Evolutionary conservation across 1,140 invertebrate species (phyloP).

Genomic region (Drosophila jambulina): DNA sequence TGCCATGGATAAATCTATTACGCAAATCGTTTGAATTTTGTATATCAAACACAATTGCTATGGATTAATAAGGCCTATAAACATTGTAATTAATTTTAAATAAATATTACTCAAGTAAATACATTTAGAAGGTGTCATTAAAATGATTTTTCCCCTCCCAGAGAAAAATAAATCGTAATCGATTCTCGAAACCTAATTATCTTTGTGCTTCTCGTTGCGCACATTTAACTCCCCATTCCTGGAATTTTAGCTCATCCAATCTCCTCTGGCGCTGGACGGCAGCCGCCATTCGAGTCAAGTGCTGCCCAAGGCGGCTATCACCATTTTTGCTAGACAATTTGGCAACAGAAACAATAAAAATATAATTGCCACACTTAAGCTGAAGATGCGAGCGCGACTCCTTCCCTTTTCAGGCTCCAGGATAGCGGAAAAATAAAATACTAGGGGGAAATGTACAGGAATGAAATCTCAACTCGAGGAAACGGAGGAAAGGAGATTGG

Average conservation of each 20-base stretch:
- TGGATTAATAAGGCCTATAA: background rate
- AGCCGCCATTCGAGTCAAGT: slow-evolving; percentile 49
- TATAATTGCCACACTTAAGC: slow-evolving; percentile 69
- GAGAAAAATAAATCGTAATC: slow-evolving; percentile 31
- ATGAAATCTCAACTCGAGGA: slow-evolving; percentile 23
- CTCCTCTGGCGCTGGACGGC: background rate
- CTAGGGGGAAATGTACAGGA: background rate
- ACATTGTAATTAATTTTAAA: background rate
- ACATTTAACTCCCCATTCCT: background rate
- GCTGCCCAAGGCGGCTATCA: slow-evolving; percentile 61
- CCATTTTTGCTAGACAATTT: slow-evolving; percentile 77
- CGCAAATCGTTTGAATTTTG: background rate
- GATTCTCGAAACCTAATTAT: slow-evolving; percentile 52
- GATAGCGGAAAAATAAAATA: slow-evolving; percentile 18
- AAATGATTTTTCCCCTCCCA: no score
- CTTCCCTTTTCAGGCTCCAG: slow-evolving; percentile 11
- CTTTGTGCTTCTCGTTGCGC: background rate
- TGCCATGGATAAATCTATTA: background rate
- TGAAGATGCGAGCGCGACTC: slow-evolving; percentile 12
- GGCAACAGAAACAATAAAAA: slow-evolving; percentile 76
- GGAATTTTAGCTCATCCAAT: slow-evolving; percentile 4
- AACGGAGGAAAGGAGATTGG: background rate
- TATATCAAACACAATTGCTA: background rate
- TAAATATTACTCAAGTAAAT: background rate
- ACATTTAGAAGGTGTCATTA: background rate